phyloP scores from a whole-genome alignment of 2,888 invertebrate genomes.

The Halictus quadricinctus region DNA sequence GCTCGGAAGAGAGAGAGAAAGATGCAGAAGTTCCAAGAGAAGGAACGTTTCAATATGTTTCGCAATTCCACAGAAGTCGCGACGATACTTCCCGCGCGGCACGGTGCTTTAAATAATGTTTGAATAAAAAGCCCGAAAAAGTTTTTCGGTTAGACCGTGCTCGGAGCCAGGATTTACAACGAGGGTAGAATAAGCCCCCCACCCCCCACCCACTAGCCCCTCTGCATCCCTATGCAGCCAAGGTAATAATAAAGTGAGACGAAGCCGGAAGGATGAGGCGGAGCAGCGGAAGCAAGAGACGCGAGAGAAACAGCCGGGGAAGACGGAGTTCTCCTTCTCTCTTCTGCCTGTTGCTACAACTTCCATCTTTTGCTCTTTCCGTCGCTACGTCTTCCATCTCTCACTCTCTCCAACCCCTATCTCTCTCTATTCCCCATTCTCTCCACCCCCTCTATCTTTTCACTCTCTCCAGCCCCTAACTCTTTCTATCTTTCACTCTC shows the following conservation, averaged over 20 bases:
- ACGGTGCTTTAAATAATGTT: conserved; percentile 51
- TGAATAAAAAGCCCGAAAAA: conserved; percentile 52
- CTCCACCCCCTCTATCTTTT: background rate
- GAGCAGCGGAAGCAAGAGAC: conserved; percentile 15
- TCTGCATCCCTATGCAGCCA: conserved; percentile 13
- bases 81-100: conserved; percentile 11
- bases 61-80: background rate
- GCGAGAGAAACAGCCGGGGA: conserved; percentile 33
- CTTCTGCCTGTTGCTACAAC: background rate
- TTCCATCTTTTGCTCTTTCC: background rate
- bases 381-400: background rate
- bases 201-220: background rate
- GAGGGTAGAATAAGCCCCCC: conserved; percentile 41
- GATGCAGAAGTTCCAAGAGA: conserved; percentile 6
- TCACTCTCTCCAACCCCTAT: background rate
- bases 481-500: background rate
- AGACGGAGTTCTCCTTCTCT: conserved; percentile 23
- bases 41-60: conserved; percentile 29
- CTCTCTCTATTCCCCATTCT: background rate
- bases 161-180: conserved; percentile 46
- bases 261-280: conserved; percentile 2
- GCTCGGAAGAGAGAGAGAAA: background rate
- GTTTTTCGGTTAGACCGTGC: conserved; percentile 48
- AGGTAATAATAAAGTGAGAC: conserved; percentile 53
- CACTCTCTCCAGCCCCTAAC: no score